Conservation (phyloP, 2,113 vertebrate genomes). For the Brachirus orientalis region DNA sequence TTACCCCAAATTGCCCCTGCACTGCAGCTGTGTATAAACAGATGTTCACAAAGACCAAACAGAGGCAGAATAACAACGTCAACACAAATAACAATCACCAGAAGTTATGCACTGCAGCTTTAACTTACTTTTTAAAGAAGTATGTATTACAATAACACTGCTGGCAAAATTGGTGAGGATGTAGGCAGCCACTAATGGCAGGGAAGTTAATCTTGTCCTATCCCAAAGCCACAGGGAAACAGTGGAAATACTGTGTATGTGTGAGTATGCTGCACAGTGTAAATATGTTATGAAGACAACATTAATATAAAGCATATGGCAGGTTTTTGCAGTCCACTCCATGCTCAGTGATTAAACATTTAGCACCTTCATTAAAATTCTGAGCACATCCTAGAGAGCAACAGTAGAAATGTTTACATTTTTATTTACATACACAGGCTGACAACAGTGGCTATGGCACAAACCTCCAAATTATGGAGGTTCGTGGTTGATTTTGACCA, state of each 20-base stretch:
- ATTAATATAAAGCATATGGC: conserved; percentile 28
- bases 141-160: too few relatives aligned
- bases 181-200: too few relatives aligned
- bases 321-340: conserved; percentile 18
- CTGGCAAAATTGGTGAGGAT: too few relatives aligned
- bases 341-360: conserved; percentile 54
- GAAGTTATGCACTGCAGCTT: too few relatives aligned
- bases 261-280: neutral
- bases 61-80: too few relatives aligned
- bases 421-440: conserved; percentile 30
- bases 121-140: too few relatives aligned
- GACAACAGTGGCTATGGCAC: conserved; percentile 13
- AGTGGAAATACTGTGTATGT: neutral
- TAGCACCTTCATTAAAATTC: conserved; percentile 63
- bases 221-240: neutral
- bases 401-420: conserved; percentile 60
- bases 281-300: conserved; percentile 2
- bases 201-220: too few relatives aligned
- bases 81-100: too few relatives aligned
- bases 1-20: too few relatives aligned
- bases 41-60: too few relatives aligned
- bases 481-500: conserved; percentile 28
- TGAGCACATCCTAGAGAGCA: conserved; percentile 35
- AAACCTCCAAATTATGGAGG: conserved; percentile 55
- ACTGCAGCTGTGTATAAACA: too few relatives aligned